Percentiles rank a stretch among this genome's conserved stretches.
Conservation (phyloP, 2,888 invertebrate genomes). For the Thelaira solivaga region DNA sequence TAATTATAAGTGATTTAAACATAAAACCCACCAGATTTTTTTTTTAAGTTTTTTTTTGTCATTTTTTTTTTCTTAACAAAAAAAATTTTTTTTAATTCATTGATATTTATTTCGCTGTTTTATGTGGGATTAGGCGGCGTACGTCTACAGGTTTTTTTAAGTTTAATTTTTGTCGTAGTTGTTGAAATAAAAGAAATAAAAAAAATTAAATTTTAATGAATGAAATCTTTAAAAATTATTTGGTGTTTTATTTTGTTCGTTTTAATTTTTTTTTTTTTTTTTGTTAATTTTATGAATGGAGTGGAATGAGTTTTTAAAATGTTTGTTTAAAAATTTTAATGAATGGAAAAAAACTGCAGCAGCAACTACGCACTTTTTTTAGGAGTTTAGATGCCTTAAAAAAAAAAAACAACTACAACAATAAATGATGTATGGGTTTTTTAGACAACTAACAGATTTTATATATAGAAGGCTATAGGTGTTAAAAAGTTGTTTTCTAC, state of each 20-base stretch:
- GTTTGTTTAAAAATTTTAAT: slow-evolving; percentile 45
- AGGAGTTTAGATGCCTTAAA: slow-evolving; percentile 14
- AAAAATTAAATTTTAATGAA: slow-evolving; percentile 59
- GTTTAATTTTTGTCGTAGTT: neutral
- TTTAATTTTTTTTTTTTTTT: too few species aligned
- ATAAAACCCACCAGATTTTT: slow-evolving; percentile 57
- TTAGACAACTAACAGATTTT: slow-evolving; percentile 3
- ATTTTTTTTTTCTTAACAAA: slow-evolving; percentile 8
- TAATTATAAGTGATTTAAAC: slow-evolving; percentile 62
- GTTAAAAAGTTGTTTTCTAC: slow-evolving; percentile 75
- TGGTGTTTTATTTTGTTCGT: slow-evolving; percentile 22
- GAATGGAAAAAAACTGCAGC: slow-evolving; percentile 62
- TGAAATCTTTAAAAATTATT: slow-evolving; percentile 57
- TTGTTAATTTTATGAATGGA: slow-evolving; percentile 51
- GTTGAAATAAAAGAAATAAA: slow-evolving; percentile 31
- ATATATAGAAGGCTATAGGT: slow-evolving; percentile 72
- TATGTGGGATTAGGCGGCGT: slow-evolving; percentile 60
- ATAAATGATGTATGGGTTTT: slow-evolving; percentile 39
- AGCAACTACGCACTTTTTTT: slow-evolving; percentile 63
- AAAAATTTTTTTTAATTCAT: slow-evolving; percentile 34
- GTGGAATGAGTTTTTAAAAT: slow-evolving; percentile 13
- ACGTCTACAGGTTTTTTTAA: slow-evolving; percentile 57
- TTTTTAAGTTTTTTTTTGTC: slow-evolving; percentile 32
- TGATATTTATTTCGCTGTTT: slow-evolving; percentile 45
- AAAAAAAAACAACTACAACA: too few species aligned